These are phyloP conservation scores for Macroramphosus scolopax DNA, from an alignment of 2,797 vertebrate genomes.

Conservation along the genomic window DNA sequence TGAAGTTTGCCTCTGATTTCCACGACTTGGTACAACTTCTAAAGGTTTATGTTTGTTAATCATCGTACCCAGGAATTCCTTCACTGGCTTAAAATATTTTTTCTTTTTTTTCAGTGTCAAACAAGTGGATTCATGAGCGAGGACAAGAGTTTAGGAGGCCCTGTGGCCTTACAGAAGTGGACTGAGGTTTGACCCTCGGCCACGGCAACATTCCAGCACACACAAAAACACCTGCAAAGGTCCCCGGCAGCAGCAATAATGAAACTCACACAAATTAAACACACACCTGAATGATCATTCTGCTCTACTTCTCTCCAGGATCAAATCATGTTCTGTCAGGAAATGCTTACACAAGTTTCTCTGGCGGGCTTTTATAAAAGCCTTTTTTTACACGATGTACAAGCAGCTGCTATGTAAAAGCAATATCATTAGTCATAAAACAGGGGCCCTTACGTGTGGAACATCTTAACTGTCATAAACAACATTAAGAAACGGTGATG, in stretches of 20 bases:
- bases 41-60: too few relatives aligned
- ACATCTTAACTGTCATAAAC: too few relatives aligned
- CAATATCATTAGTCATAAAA: too few relatives aligned
- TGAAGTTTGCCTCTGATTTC: too few relatives aligned
- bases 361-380: too few relatives aligned
- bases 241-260: constrained; percentile 19
- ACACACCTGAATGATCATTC: neutral
- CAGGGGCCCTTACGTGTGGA: too few relatives aligned
- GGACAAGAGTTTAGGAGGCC: constrained; percentile 97
- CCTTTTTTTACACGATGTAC: too few relatives aligned
- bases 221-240: constrained; percentile 3
- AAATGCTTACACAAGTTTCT: neutral
- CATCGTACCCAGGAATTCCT: neutral
- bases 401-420: too few relatives aligned
- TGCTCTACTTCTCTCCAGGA: neutral
- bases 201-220: neutral
- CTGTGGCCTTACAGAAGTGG: constrained; percentile 92
- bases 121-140: constrained; percentile 98
- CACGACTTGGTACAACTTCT: too few relatives aligned
- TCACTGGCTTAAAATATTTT: neutral
- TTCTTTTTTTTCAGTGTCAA: constrained; percentile 85
- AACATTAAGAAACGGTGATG: too few relatives aligned
- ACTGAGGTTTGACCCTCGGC: constrained; percentile 72
- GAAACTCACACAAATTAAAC: too few relatives aligned
- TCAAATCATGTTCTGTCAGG: constrained; percentile 1